Evolutionary conservation across 2,888 invertebrate genomes (phyloP).

Genomic region (Archips xylosteana): DNA sequence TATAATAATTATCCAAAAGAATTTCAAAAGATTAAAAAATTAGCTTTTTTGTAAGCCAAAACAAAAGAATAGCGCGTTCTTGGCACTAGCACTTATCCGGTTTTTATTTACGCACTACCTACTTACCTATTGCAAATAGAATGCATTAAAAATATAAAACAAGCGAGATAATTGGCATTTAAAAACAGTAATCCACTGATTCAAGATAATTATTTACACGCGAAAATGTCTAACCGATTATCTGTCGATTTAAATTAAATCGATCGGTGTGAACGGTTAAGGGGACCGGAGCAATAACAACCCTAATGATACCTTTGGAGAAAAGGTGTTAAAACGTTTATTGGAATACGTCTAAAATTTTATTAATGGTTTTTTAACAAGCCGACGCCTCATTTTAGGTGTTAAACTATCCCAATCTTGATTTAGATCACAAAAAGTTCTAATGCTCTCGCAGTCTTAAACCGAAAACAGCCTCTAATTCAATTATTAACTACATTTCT

Average conservation of each 20-base stretch:
- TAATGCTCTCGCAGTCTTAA: slow-evolving; percentile 6
- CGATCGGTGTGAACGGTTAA: slow-evolving; percentile 57
- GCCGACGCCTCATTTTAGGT: slow-evolving; percentile 72
- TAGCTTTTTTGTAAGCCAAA: too few relatives aligned
- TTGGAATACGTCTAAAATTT: slow-evolving; percentile 79
- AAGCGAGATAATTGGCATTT: background rate
- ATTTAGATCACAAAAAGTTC: slow-evolving; percentile 33
- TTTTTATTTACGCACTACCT: background rate
- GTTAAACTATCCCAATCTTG: slow-evolving; percentile 64
- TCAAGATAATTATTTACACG: slow-evolving; percentile 35
- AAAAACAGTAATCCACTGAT: slow-evolving; percentile 8
- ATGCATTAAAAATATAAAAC: background rate
- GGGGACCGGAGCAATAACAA: slow-evolving; percentile 68
- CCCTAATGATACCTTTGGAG: slow-evolving; percentile 80
- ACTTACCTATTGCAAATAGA: background rate
- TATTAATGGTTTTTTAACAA: slow-evolving; percentile 85
- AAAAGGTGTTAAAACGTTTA: slow-evolving; percentile 85
- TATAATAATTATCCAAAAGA: too few relatives aligned
- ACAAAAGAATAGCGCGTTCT: too few relatives aligned
- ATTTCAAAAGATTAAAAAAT: too few relatives aligned
- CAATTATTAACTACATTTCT: slow-evolving; percentile 24
- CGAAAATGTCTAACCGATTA: slow-evolving; percentile 36
- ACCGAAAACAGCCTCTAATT: slow-evolving; percentile 18
- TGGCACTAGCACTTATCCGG: background rate
- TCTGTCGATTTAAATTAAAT: slow-evolving; percentile 55